Conservation (phyloP, 1,140 invertebrate species). For the Drosophila bocqueti region DNA sequence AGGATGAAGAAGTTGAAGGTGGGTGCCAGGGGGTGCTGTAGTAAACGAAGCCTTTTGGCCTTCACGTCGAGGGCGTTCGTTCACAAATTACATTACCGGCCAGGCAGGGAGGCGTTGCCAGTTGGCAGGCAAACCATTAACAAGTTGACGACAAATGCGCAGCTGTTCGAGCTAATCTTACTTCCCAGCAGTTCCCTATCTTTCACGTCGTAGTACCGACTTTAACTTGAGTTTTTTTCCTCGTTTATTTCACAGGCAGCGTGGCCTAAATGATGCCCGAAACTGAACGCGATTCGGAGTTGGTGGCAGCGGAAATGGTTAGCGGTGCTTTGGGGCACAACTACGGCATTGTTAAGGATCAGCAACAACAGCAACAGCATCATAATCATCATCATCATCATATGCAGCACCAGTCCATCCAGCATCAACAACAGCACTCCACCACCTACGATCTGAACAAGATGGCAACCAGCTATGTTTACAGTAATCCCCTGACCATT, state of each 20-base stretch:
- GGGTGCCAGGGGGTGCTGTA: conserved; percentile 26
- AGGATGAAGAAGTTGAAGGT: conserved; percentile 7
- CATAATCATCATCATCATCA: conserved; percentile 32
- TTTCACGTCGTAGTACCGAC: not conserved
- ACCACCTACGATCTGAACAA: conserved; percentile 42
- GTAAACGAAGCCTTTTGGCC: conserved; percentile 42
- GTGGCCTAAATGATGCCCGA: conserved; percentile 84
- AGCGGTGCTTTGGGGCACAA: conserved; percentile 74
- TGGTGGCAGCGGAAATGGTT: conserved; percentile 79
- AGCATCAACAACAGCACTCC: conserved; percentile 28
- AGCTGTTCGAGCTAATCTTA: conserved; percentile 67
- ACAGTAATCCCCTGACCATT: conserved; percentile 77
- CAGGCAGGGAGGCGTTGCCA: conserved; percentile 7
- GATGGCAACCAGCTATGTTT: conserved; percentile 79
- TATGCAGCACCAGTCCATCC: conserved; percentile 29
- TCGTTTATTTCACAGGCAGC: conserved; percentile 49
- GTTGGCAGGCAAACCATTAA: conserved; percentile 62
- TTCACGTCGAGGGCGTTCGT: conserved; percentile 20
- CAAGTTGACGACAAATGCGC: conserved; percentile 74
- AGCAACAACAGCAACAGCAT: conserved; percentile 60
- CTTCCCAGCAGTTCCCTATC: conserved; percentile 25
- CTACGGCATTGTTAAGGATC: conserved; percentile 71
- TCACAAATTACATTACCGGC: conserved; percentile 55
- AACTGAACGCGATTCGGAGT: conserved; percentile 78
- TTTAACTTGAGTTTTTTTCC: conserved; percentile 12